phyloP scores from a whole-genome alignment of 2,888 invertebrate species.

The Aphodius sticticus region DNA sequence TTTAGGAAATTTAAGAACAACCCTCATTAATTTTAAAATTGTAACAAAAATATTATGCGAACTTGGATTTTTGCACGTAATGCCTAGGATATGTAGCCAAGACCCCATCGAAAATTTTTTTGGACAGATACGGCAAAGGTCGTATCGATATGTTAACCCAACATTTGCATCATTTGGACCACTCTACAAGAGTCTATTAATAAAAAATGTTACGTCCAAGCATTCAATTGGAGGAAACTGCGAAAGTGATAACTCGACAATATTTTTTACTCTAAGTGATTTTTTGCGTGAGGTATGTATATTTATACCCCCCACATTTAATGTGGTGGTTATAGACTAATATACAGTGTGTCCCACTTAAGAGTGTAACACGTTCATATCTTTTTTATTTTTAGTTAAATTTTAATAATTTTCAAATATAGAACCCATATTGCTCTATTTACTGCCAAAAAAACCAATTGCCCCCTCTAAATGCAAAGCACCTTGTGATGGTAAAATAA shows the following conservation, averaged over 20 bases:
- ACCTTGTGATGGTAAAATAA: too few species aligned
- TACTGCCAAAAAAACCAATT: too few species aligned
- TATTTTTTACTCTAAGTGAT: background rate
- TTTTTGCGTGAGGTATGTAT: too few species aligned
- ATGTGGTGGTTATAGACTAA: too few species aligned
- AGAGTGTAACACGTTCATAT: too few species aligned
- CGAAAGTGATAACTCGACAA: background rate
- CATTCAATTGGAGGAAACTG: constrained; percentile 14
- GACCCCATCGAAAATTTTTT: constrained; percentile 6
- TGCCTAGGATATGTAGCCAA: background rate
- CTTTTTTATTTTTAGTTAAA: too few species aligned
- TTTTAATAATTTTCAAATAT: too few species aligned
- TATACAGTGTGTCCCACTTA: too few species aligned
- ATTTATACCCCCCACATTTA: too few species aligned
- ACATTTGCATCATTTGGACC: background rate
- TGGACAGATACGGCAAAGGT: background rate
- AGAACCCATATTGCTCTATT: too few species aligned
- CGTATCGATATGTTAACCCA: background rate
- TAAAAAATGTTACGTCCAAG: background rate
- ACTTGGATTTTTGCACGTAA: background rate
- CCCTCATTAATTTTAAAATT: background rate
- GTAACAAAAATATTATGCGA: background rate
- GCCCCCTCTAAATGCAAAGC: too few species aligned
- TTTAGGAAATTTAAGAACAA: background rate
- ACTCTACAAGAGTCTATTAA: constrained; percentile 5